These are phyloP conservation scores for Ornithorhynchus anatinus DNA, from an alignment of 2,113 vertebrate genomes.

Conservation along the genomic window DNA sequence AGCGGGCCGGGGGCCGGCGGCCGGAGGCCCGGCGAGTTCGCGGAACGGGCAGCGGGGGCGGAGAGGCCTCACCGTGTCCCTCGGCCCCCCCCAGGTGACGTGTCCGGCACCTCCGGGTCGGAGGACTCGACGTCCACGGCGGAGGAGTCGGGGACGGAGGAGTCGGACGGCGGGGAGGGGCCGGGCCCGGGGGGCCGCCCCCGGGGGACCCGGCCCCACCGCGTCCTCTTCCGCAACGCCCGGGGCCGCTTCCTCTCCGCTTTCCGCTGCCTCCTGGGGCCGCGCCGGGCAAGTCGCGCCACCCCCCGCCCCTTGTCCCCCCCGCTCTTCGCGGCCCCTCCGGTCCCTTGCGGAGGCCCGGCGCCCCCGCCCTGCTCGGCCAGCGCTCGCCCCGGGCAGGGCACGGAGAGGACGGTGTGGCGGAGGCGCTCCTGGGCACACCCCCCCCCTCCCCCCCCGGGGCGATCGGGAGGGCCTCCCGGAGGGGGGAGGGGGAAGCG, in stretches of 20 bases:
- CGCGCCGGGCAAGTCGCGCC: slow-evolving; percentile 74
- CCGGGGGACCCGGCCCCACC: slow-evolving; percentile 57
- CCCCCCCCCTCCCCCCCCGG: background rate
- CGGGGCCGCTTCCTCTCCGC: slow-evolving; percentile 80
- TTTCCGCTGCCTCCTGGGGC: slow-evolving; percentile 80
- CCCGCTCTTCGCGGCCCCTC: background rate
- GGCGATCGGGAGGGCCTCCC: background rate
- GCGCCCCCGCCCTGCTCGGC: too few relatives aligned
- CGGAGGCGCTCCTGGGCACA: too few relatives aligned
- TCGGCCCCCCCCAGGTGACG: slow-evolving; percentile 77
- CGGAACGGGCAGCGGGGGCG: too few relatives aligned
- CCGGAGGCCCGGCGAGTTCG: too few relatives aligned
- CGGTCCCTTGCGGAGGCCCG: background rate
- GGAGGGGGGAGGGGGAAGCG: too few relatives aligned
- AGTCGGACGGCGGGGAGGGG: slow-evolving; percentile 26
- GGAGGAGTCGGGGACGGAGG: background rate
- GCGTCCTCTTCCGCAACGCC: slow-evolving; percentile 80
- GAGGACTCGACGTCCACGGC: slow-evolving; percentile 75
- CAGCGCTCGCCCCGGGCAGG: too few relatives aligned
- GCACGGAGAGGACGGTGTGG: too few relatives aligned
- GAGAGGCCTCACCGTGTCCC: too few relatives aligned
- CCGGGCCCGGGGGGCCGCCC: background rate
- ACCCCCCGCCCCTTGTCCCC: background rate
- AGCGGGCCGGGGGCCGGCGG: too few relatives aligned
- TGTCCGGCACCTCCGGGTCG: slow-evolving; percentile 95